Base-by-base conservation (phyloP, 2,888 invertebrate genomes). In the Yponomeuta plumbellus region DNA sequence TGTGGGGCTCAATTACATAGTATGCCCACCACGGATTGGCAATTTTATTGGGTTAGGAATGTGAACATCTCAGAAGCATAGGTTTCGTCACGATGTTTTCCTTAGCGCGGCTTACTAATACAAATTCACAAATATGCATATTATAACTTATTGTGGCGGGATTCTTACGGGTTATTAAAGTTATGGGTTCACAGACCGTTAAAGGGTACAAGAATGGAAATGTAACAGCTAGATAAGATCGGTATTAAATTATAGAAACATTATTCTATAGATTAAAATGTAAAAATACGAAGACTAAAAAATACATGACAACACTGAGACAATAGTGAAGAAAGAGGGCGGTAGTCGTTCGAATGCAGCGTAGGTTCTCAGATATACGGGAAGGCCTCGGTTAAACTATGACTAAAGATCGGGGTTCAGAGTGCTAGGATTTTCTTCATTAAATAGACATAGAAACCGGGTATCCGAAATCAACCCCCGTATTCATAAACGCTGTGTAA, bases 311-410 rank as follows among this genome's bases (percentile, higher is more conserved):
- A 87, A 91, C 91, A 90, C 88, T 89, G 88, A 89, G 86, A 90
- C 90, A 90, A 89, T 90, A 91, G 90, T 90, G 86, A 88, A 87
- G 86, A 88, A 69, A 85, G 80, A 86, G 88, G 90, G 89, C 90
- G 90, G 90, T 86, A 89, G 86, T 83, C 79, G 77, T 80, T 85
- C 81, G 82, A 85, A 85, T 86, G 85, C 86, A 86, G 80, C 83
- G 80, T 52, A 52, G 44, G 44, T n/a, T 20, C 21, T 23, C 20
- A 11, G 63, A 23, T n/a, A n/a, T 63, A 44, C 63, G 63, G 40
- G 40, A 63, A 63, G 63, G 40, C 21, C 59, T 59, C 59, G 59
- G 21, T 59, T 10, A 22, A 11, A 22, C 57, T 57, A 57, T n/a
- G 11, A 59, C 23, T 23, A 22, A 59, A 59, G 59, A 59, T 17